Base-by-base conservation (phyloP, 2,888 invertebrate genomes). In the Onchidella celtica region DNA sequence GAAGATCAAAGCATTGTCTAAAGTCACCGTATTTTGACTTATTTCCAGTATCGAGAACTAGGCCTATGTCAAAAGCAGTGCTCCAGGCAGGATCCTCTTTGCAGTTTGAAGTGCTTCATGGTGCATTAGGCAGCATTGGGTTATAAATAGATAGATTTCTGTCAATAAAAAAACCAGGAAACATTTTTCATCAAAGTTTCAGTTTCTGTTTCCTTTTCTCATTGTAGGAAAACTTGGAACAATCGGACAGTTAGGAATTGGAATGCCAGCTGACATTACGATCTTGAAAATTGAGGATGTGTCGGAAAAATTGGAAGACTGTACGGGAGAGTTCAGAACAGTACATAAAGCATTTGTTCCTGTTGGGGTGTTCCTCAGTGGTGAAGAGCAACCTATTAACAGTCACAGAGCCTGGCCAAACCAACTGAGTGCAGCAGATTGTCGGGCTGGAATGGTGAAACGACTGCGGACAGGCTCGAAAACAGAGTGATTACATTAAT, bases 191-290 rank as follows among this genome's bases (percentile, higher is more conserved):
- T 47, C 17, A 47, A 6, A 47, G 9, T 47, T 47, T 47, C 47
- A 47, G 9, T 11, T 47, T 47, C 47, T 11, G 47, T 47, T 47
- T 47, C 17, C 9, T 47, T 47, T 47, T 47, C 9, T 17, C 17
- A 47, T 47, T 47, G n/a, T n/a, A 82, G 78, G 74, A 27, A 74
- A 79, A 65, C 36, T 29, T 29, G 38, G 55, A 47, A 76, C 72
- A 17, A 86, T 89, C 11, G 89, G 90, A 0, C 85, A 86, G 3
- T 73, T 90, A 36, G 73, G 86, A 4, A 32, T 74, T 21, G 90
- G 90, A 1, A 86, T 81, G 29, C 82, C 84, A 34, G 92, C 90
- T 21, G 92, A 91, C 76, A 84, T 92, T 14, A 89, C 91, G 0
- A 81, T 91, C 14, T 21, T 91, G 55, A 88, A 85, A 81, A 34